phyloP scores from a whole-genome alignment of 1,140 invertebrate species.

The Metopolophium dirhodum region DNA sequence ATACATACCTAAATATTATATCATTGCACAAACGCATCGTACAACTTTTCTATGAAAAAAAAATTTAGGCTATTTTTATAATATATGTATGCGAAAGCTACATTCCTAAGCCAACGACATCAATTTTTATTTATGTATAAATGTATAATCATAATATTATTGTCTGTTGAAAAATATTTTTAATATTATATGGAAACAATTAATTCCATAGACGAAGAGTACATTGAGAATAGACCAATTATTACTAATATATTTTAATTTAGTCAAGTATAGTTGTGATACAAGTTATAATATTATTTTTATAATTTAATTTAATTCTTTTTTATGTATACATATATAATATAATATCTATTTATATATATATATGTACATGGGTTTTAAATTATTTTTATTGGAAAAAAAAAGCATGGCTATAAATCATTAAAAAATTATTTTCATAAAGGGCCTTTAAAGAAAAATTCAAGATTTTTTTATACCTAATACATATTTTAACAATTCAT shows the following conservation, averaged over 20 bases:
- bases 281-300: slow-evolving; percentile 47
- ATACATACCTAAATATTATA: slow-evolving; percentile 39
- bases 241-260: slow-evolving; percentile 37
- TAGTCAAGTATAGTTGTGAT: slow-evolving; percentile 57
- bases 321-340: neutral
- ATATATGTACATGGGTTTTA: neutral
- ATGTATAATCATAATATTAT: slow-evolving; percentile 46
- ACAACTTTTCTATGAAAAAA: slow-evolving; percentile 42
- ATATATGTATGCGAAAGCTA: slow-evolving; percentile 21
- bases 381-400: slow-evolving; percentile 38
- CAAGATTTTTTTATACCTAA: neutral
- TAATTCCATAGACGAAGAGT: slow-evolving; percentile 21
- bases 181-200: slow-evolving; percentile 32
- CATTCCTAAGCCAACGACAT: slow-evolving; percentile 45
- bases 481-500: neutral
- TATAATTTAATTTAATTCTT: slow-evolving; percentile 31
- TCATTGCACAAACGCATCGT: slow-evolving; percentile 25
- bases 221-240: slow-evolving; percentile 32
- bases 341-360: neutral
- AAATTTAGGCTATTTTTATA: slow-evolving; percentile 47
- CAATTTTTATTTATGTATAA: slow-evolving; percentile 40
- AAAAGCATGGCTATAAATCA: neutral
- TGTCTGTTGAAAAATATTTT: slow-evolving; percentile 6
- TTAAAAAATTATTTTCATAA: neutral
- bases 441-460: neutral